Conservation (phyloP, 2,113 vertebrate species). For the Xiphorhynchus elegans region DNA sequence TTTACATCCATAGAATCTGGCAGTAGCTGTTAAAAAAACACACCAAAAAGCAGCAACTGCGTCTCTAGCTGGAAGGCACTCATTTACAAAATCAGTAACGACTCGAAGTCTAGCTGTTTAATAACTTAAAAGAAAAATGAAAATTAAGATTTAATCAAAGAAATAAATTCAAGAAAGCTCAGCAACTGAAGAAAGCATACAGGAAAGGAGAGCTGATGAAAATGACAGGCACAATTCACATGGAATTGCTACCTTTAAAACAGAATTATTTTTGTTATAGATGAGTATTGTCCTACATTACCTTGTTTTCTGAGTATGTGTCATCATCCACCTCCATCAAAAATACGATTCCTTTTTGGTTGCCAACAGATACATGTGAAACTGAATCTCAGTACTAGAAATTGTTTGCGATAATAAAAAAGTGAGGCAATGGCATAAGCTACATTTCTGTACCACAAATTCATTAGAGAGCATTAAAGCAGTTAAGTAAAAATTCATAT, state of each 20-base stretch:
- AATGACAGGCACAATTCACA: neutral
- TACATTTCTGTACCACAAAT: neutral
- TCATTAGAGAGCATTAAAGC: neutral
- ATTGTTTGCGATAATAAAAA: neutral
- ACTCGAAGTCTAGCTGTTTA: neutral
- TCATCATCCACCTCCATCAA: neutral
- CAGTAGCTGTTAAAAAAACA: neutral
- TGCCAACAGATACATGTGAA: neutral
- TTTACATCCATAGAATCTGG: neutral
- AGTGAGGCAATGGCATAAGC: neutral
- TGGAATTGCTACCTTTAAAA: fast-evolving
- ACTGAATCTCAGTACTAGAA: neutral
- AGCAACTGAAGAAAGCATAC: neutral
- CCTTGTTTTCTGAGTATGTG: neutral
- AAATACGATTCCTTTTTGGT: neutral
- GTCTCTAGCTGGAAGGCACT: neutral
- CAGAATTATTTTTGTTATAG: neutral
- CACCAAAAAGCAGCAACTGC: neutral
- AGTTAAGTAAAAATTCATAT: neutral
- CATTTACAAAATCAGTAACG: neutral
- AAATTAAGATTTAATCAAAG: neutral
- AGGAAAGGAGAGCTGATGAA: neutral
- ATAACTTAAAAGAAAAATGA: neutral
- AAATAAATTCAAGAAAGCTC: neutral
- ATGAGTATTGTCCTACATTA: neutral